Base-by-base conservation (phyloP, 1,140 invertebrate species). In the Drusus annulatus region DNA sequence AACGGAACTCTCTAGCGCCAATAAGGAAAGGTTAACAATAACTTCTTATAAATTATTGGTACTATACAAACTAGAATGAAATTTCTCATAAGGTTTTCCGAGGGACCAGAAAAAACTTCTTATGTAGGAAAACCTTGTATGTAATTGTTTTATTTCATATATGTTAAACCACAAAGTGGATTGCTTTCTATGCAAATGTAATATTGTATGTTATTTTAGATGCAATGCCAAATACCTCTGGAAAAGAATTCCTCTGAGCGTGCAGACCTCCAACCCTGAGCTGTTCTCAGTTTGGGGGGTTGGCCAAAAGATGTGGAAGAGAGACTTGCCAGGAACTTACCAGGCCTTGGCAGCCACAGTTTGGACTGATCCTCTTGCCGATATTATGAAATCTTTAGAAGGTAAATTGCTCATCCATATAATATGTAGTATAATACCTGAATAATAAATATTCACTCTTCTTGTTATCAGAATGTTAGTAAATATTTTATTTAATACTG, bases 191-290 rank as follows among this genome's bases (percentile, higher is more conserved):
- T n/a, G n/a, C n/a, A n/a, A 25, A 21, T 23, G 7, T 13, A 51
- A 23, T 13, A 56, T 74, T 19, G 21, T 79, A 73, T 80, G 8
- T 36, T 36, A 36, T 90, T 92, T 77, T 86, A 97, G 96, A 88
- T 95, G 94, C 85, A 95, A 95, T 91, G 96, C 96, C 4, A 98
- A 97, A 89, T 96, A 94, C 89, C 89, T 97, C 83, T 98, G 96
- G 96, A 97, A 97, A 87, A 92, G 96, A 86, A 97, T 97, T 84
- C 96, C 96, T 19, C 84, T 87, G 52, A 90, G 86, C 85, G 86
- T 95, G 10, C 97, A 96, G 88, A 88, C 87, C 69, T 91, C 90
- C 19, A 93, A 91, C 86, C 87, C 93, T 36, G 96, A 97, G 90
- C 88, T 98, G 80, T 87, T 84, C 51, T 91, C 92, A 65, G 93